Conservation (phyloP, 92 coral and sea anemone genomes). For the Plumapathes pennacea region DNA sequence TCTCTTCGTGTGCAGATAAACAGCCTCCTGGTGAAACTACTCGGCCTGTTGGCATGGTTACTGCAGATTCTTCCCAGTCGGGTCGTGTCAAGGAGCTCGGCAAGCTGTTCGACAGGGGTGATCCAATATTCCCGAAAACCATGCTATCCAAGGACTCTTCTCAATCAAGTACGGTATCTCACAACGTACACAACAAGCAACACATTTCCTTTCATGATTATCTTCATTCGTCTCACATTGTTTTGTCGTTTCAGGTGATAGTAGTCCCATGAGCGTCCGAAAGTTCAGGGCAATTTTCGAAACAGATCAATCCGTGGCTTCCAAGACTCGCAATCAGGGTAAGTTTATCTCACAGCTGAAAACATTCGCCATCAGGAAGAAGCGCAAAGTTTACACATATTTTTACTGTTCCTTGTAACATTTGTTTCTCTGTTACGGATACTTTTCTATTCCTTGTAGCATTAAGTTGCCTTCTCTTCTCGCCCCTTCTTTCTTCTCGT, state of each 20-base stretch:
- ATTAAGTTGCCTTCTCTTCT: too few relatives aligned
- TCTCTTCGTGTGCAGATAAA: too few relatives aligned
- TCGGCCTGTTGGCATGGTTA: too few relatives aligned
- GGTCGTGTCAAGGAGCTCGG: slow-evolving; percentile 38
- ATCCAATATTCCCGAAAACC: slow-evolving; percentile 6
- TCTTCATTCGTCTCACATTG: neutral
- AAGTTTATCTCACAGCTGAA: too few relatives aligned
- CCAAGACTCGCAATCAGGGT: slow-evolving; percentile 25
- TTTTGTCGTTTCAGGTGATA: slow-evolving; percentile 6
- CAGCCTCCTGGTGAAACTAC: too few relatives aligned
- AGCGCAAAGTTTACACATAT: neutral
- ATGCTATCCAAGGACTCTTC: too few relatives aligned
- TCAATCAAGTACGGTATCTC: neutral
- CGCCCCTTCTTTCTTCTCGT: neutral
- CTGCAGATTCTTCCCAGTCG: too few relatives aligned
- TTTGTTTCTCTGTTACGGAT: neutral
- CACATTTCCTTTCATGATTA: neutral
- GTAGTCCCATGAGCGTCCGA: slow-evolving; percentile 36
- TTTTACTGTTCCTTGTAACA: neutral
- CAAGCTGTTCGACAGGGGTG: slow-evolving; percentile 29
- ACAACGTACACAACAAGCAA: neutral
- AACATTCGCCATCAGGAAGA: too few relatives aligned
- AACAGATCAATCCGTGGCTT: slow-evolving; percentile 3
- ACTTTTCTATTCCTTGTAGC: too few relatives aligned
- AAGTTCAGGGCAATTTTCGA: slow-evolving; percentile 36